Evolutionary conservation across 2,113 vertebrate genomes (phyloP), one percentile per base, ranked within the genome.

Genomic region (Hipposideros armiger): DNA sequence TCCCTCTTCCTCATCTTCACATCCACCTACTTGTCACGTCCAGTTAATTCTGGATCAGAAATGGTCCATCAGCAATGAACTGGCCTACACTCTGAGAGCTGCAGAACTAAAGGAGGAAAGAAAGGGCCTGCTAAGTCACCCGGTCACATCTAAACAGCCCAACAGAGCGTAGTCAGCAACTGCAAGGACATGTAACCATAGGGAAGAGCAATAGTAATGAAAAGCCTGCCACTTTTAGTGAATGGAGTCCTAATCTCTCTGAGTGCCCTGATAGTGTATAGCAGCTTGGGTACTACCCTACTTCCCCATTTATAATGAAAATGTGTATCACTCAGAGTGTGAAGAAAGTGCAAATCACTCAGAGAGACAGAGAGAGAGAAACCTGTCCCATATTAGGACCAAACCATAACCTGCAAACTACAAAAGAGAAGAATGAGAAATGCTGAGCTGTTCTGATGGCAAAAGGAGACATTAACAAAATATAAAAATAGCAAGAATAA

Each of bases 401-500:
- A 95, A 92, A 67, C 36, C 54, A 96, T 54, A 92, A 64, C 13
- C 67, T 94, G 5, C 22, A 85, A 70, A 80, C 32, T 81, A 87
- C 28, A 93, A 84, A 94, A 92, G 2, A 80, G 60, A 96, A 96
- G 28, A 77, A 91, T 54, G 32, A 90, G 81, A 94, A 80, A 74
- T 89, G 77, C 56, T 94, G 83, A 93, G 86, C 54, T 92, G 22
- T 83, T 69, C 78, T 86, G 80, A 64, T 42, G 14, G 66, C 62
- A 91, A 88, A 54, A 81, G 40, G 30, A 95, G 60, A 91, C 52
- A 54, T 72, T 93, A 84, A 92, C 62, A 91, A 88, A 82, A 88
- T 90, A 87, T 28, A 80, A 92, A 95, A 96, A 94, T 67, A 92
- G 76, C 66, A 91, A 94, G 5, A 84, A 64, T 86, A 80, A 74